Percentiles rank a stretch among this genome's conserved stretches.
These are phyloP conservation scores for Cyanistes caeruleus DNA, from an alignment of 2,113 vertebrate species.

Conservation along the genomic window DNA sequence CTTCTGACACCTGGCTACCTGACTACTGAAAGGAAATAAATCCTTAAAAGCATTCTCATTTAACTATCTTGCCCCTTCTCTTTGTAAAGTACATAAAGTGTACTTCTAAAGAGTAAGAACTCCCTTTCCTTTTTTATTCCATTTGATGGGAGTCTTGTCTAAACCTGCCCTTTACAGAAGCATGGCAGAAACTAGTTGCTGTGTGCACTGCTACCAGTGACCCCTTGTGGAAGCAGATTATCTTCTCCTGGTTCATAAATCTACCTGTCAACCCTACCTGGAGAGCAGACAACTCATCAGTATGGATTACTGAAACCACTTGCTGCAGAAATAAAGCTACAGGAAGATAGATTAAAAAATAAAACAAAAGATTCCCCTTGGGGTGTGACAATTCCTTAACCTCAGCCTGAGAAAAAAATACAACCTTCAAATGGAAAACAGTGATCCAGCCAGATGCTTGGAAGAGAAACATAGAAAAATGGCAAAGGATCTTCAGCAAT, in stretches of 20 bases:
- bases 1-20: not conserved
- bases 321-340: slow-evolving; percentile 57
- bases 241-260: slow-evolving; percentile 59
- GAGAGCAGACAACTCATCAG: slow-evolving; percentile 31
- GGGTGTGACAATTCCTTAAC: slow-evolving; percentile 57
- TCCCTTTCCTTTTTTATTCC: not conserved
- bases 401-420: slow-evolving; percentile 14
- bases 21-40: not conserved
- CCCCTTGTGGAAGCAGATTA: slow-evolving; percentile 61
- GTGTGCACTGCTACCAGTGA: slow-evolving; percentile 23
- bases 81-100: not conserved
- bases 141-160: slow-evolving; percentile 3
- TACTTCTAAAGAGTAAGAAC: not conserved
- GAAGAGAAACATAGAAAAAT: slow-evolving; percentile 1
- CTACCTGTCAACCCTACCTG: slow-evolving; percentile 55
- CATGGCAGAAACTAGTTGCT: slow-evolving; percentile 28
- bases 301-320: slow-evolving; percentile 50
- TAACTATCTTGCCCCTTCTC: not conserved
- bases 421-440: slow-evolving; percentile 62
- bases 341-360: slow-evolving; percentile 52
- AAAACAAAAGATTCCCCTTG: slow-evolving; percentile 37
- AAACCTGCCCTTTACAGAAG: not conserved
- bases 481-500: not conserved
- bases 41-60: not conserved
- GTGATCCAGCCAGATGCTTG: slow-evolving; percentile 16